A percentile compares a stretch with the other conserved stretches of the same genome.
phyloP scores from a whole-genome alignment of 1,140 invertebrate genomes.

The Lethrus apterus region DNA sequence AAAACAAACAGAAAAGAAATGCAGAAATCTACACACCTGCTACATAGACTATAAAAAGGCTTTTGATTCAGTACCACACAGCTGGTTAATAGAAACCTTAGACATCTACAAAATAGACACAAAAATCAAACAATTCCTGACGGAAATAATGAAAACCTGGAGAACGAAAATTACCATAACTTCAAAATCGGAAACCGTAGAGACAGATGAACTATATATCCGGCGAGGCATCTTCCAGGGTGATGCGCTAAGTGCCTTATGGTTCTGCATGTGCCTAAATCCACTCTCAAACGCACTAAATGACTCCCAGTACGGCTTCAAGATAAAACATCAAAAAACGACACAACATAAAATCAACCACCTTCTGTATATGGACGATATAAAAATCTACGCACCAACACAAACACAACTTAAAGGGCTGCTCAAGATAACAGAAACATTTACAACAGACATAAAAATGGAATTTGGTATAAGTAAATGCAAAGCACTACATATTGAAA shows the following conservation, averaged over 20 bases:
- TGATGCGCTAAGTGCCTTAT: conserved; percentile 23
- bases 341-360: neutral
- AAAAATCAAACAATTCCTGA: neutral
- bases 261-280: conserved; percentile 19
- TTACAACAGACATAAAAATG: conserved; percentile 16
- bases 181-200: neutral
- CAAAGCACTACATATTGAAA: conserved; percentile 4
- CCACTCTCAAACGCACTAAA: neutral
- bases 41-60: conserved; percentile 16
- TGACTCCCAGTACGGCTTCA: neutral
- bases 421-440: conserved; percentile 6
- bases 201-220: conserved; percentile 18
- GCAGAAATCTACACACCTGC: neutral
- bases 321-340: neutral
- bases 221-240: conserved; percentile 25
- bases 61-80: conserved; percentile 16
- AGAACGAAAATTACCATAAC: conserved; percentile 7
- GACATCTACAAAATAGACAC: conserved; percentile 8
- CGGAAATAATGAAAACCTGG: conserved; percentile 3
- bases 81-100: conserved; percentile 10
- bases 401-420: conserved; percentile 11
- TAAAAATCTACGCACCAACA: conserved; percentile 15
- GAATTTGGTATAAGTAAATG: conserved; percentile 20
- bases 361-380: conserved; percentile 21
- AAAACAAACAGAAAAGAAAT: conserved; percentile 5